Evolutionary conservation across 2,113 vertebrate species (phyloP).

Genomic region (Agelaius tricolor): DNA sequence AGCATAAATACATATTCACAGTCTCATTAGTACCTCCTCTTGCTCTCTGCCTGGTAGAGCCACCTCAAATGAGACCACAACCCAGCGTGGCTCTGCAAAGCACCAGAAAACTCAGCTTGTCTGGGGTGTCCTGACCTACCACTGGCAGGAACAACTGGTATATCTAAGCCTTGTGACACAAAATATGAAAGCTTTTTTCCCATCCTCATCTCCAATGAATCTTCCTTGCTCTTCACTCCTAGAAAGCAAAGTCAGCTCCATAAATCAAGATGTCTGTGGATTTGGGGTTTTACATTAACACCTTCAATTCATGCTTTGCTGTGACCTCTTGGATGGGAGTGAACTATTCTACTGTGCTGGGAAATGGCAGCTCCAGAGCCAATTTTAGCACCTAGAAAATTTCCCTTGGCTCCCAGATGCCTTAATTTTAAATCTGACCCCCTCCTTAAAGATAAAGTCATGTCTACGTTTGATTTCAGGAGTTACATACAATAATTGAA

Average conservation of each 20-base stretch:
- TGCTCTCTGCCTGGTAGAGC: background rate
- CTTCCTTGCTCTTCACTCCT: background rate
- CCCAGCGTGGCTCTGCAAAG: background rate
- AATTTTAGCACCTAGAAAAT: constrained; percentile 62
- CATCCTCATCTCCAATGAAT: background rate
- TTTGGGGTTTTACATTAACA: constrained; percentile 60
- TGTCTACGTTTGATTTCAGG: constrained; percentile 22
- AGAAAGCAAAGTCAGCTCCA: constrained; percentile 36
- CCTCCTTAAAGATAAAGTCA: constrained; percentile 33
- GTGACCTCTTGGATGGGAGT: constrained; percentile 28
- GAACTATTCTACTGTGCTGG: constrained; percentile 59
- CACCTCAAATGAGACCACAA: background rate
- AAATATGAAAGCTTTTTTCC: background rate
- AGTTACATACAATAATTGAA: constrained; percentile 14
- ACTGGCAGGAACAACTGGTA: background rate
- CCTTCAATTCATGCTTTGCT: constrained; percentile 28
- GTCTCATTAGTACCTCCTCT: background rate
- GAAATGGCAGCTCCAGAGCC: constrained; percentile 54
- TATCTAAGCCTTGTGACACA: background rate
- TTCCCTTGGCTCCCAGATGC: constrained; percentile 40
- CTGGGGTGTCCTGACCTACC: background rate
- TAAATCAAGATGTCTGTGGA: constrained; percentile 32
- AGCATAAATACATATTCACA: background rate
- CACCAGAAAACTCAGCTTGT: background rate
- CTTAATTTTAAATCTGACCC: constrained; percentile 33